Conservation (phyloP, 1,140 invertebrate species). For the Bombus terrestris region DNA sequence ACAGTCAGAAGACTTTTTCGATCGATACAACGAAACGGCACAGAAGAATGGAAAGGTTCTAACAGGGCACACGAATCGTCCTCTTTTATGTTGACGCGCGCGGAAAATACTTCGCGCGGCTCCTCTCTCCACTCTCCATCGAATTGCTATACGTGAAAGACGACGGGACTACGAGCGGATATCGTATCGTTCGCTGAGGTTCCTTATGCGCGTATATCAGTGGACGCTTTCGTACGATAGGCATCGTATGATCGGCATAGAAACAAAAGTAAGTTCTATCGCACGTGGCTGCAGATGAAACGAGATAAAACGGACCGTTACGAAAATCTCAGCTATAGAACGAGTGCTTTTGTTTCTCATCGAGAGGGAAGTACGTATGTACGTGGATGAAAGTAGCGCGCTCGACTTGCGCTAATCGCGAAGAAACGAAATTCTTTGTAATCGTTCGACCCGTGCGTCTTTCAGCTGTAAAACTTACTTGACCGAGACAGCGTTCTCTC, state of each 20-base stretch:
- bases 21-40: conserved; percentile 42
- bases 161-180: no score
- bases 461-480: background rate
- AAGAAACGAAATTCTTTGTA: background rate
- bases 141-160: background rate
- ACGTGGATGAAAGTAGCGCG: background rate
- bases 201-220: background rate
- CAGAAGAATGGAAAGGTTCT: conserved; percentile 49
- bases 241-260: background rate
- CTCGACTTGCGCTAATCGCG: background rate
- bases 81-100: background rate
- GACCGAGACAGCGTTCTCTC: background rate
- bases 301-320: background rate
- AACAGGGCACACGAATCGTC: conserved; percentile 17
- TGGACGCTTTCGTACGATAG: background rate
- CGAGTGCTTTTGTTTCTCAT: background rate
- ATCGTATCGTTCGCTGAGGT: background rate
- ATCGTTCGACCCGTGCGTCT: background rate
- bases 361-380: background rate
- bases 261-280: background rate
- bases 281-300: background rate
- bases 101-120: background rate
- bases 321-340: background rate
- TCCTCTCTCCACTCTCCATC: background rate
- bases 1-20: conserved; percentile 15